A percentile compares a stretch with the other conserved stretches of the same genome.
phyloP scores from a whole-genome alignment of 2,797 vertebrate genomes.

The Enteromius thamalakanensis region DNA sequence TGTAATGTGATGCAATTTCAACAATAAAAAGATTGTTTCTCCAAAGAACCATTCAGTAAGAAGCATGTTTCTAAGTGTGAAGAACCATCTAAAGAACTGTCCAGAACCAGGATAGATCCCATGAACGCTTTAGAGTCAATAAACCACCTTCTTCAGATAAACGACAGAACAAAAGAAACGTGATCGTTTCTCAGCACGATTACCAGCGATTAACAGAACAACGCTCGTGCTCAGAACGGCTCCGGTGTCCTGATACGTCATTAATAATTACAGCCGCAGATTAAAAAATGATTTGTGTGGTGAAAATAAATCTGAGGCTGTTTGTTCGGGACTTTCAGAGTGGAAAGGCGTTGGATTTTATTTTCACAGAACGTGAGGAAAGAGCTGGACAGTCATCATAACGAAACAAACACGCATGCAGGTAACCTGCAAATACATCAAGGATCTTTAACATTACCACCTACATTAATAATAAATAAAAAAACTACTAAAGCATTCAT shows the following conservation, averaged over 20 bases:
- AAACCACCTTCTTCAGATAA: neutral
- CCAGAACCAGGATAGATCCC: neutral
- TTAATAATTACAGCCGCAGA: conserved; percentile 48
- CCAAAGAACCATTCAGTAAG: neutral
- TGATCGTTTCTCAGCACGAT: neutral
- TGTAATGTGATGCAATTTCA: neutral
- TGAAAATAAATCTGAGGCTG: conserved; percentile 51
- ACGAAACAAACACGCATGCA: too few species aligned
- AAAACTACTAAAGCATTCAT: too few species aligned
- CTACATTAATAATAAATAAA: too few species aligned
- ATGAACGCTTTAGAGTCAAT: neutral
- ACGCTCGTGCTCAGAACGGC: neutral
- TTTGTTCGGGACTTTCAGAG: conserved; percentile 43
- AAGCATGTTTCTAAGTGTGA: neutral
- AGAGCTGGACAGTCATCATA: neutral
- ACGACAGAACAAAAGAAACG: neutral
- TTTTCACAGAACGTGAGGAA: neutral
- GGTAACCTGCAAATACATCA: too few species aligned
- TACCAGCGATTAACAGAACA: neutral
- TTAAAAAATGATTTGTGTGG: conserved; percentile 22
- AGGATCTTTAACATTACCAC: too few species aligned
- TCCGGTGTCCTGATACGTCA: conserved; percentile 26
- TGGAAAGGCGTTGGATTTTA: conserved; percentile 29
- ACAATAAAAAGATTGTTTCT: neutral
- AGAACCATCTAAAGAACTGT: neutral